phyloP scores from a whole-genome alignment of 2,113 vertebrate species.

The Hippopotamus amphibius region DNA sequence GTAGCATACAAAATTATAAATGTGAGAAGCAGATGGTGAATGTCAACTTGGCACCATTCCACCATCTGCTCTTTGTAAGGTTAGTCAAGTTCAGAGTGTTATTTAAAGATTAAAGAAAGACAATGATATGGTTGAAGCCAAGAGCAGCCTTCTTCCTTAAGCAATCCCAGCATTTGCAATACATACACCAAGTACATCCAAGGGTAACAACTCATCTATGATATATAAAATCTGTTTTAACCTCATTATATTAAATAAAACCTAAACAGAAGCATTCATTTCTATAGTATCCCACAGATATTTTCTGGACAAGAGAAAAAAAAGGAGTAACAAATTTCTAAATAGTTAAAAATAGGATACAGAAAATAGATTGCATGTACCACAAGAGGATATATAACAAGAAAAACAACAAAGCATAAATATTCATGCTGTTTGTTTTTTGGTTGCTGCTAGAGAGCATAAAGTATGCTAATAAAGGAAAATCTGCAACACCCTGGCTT shows the following conservation, averaged over 20 bases:
- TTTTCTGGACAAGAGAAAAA: not conserved
- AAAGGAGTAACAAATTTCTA: not conserved
- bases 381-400: not conserved
- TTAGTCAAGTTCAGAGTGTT: slow-evolving; percentile 76
- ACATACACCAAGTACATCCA: not conserved
- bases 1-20: slow-evolving; percentile 73
- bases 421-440: not conserved
- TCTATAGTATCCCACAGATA: not conserved
- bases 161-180: not conserved
- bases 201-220: not conserved
- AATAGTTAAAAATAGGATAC: not conserved
- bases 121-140: slow-evolving; percentile 47
- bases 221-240: not conserved
- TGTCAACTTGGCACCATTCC: slow-evolving; percentile 75
- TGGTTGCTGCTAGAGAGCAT: not conserved
- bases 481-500: not conserved
- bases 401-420: not conserved
- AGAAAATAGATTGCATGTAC: not conserved
- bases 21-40: slow-evolving; percentile 79
- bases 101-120: slow-evolving; percentile 80
- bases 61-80: slow-evolving; percentile 82
- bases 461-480: not conserved
- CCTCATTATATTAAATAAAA: slow-evolving; percentile 24
- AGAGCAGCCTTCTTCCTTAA: slow-evolving; percentile 57
- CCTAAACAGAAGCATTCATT: not conserved